These are phyloP conservation scores for Spermophilus dauricus DNA, from an alignment of 2,113 vertebrate species.

Conservation along the genomic window DNA sequence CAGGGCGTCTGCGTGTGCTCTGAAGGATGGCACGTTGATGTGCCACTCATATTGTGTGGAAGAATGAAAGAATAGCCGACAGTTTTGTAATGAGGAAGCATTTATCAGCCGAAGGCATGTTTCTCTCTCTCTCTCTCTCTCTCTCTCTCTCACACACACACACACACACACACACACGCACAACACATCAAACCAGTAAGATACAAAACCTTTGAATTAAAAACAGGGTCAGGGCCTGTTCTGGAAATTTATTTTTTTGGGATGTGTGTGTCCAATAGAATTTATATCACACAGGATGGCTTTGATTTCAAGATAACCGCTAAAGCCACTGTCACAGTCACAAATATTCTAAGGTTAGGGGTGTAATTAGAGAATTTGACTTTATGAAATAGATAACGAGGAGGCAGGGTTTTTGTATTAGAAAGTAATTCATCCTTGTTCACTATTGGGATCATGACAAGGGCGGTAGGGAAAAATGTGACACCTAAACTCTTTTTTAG, in stretches of 20 bases:
- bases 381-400: background rate
- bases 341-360: background rate
- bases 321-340: background rate
- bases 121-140: background rate
- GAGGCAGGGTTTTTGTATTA: background rate
- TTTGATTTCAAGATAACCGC: conserved; percentile 49
- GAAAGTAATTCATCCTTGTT: background rate
- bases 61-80: background rate
- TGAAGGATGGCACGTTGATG: background rate
- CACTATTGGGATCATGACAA: background rate
- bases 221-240: background rate
- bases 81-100: background rate
- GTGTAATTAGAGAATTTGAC: background rate
- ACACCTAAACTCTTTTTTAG: background rate
- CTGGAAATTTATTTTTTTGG: conserved; percentile 29
- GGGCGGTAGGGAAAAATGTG: background rate
- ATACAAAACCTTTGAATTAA: conserved; percentile 21
- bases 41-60: background rate
- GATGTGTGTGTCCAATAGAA: conserved; percentile 12
- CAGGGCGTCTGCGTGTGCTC: background rate
- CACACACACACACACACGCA: background rate
- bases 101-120: conserved; percentile 28
- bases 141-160: too few relatives aligned
- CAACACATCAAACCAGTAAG: background rate
- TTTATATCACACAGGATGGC: background rate